phyloP scores from a whole-genome alignment of 2,888 invertebrate genomes.

The Dioctria rufipes region DNA sequence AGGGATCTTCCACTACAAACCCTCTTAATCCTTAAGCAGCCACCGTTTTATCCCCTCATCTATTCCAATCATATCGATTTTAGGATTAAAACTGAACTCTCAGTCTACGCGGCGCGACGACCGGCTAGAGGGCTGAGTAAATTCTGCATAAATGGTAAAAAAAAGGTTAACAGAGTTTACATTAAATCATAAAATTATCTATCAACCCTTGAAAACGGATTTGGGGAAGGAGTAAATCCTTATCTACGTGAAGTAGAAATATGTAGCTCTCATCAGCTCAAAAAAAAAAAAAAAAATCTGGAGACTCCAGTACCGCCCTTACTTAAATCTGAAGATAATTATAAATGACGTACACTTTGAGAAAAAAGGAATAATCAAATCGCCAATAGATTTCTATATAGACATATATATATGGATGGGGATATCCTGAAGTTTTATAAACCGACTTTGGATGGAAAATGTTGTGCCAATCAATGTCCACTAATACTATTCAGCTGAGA shows the following conservation, averaged over 20 bases:
- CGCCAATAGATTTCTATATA: background rate
- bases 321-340: background rate
- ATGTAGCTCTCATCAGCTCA: too few relatives aligned
- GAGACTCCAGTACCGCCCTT: background rate
- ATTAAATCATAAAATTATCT: slow-evolving; percentile 52
- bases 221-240: background rate
- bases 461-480: slow-evolving; percentile 47
- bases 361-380: too few relatives aligned
- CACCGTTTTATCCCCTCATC: slow-evolving; percentile 55
- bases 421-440: background rate
- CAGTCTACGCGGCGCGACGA: background rate
- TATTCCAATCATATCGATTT: slow-evolving; percentile 63
- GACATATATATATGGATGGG: background rate
- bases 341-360: background rate
- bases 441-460: slow-evolving; percentile 20
- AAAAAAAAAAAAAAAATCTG: background rate
- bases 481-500: slow-evolving; percentile 49
- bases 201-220: slow-evolving; percentile 11
- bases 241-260: background rate
- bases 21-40: slow-evolving; percentile 56
- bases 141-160: slow-evolving; percentile 33
- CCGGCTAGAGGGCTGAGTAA: background rate
- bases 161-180: slow-evolving; percentile 52
- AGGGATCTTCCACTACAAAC: slow-evolving; percentile 52
- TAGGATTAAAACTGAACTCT: slow-evolving; percentile 63